Evolutionary conservation across 2,797 vertebrate genomes (phyloP).

Genomic region (Erithacus rubecula): DNA sequence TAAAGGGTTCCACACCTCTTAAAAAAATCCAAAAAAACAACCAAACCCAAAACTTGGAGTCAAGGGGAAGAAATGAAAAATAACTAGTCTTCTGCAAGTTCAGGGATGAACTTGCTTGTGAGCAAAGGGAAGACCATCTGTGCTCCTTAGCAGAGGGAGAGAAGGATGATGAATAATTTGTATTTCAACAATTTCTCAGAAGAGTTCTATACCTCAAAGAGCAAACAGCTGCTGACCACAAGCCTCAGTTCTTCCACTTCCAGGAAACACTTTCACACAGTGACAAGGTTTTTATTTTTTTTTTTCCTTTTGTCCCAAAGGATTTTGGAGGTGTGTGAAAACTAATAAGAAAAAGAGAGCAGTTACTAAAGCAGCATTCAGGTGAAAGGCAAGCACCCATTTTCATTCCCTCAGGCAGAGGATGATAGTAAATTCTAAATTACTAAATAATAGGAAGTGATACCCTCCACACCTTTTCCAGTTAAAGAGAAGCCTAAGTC

Average conservation of each 20-base stretch:
- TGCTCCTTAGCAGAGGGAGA: neutral
- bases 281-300: accelerated
- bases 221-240: neutral
- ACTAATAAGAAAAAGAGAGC: neutral
- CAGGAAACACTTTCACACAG: neutral
- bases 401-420: neutral
- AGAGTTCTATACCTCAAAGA: neutral
- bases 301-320: accelerated
- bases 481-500: neutral
- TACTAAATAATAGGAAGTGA: neutral
- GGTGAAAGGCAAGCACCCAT: neutral
- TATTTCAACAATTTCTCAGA: neutral
- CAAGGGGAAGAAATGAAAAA: neutral
- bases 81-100: neutral
- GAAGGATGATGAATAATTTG: neutral
- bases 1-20: neutral
- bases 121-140: neutral
- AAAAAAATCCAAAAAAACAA: accelerated
- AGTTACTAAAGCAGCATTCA: neutral
- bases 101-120: neutral
- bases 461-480: neutral
- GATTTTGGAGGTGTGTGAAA: neutral
- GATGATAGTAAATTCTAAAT: neutral
- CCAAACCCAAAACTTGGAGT: neutral
- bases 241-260: neutral